Evolutionary conservation across 1,140 invertebrate species (phyloP).

Genomic region (Paracyclopina nana): DNA sequence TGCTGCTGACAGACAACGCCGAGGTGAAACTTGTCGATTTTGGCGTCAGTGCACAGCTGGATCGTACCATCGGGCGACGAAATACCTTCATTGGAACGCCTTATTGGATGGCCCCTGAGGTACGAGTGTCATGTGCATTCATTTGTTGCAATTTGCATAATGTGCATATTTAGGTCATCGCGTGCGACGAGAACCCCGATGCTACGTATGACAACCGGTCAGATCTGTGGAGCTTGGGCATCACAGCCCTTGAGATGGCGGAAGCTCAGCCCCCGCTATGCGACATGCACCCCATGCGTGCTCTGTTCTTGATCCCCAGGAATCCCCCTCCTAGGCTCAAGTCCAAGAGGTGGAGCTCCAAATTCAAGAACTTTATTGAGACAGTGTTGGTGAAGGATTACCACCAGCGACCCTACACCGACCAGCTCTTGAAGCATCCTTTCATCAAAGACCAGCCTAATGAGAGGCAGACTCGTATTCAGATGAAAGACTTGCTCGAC

Average conservation of each 20-base stretch:
- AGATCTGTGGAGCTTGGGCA: constrained; percentile 91
- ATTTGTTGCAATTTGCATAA: no score
- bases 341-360: constrained; percentile 95
- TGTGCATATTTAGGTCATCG: constrained; percentile 72
- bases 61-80: constrained; percentile 89
- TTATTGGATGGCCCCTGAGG: constrained; percentile 88
- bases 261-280: constrained; percentile 95
- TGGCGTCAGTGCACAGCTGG: constrained; percentile 96
- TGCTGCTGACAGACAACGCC: constrained; percentile 94
- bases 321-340: constrained; percentile 91
- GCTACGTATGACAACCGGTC: constrained; percentile 98
- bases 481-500: constrained; percentile 98
- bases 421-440: constrained; percentile 86
- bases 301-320: constrained; percentile 91
- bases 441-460: constrained; percentile 96
- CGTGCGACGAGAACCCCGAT: constrained; percentile 98
- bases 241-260: constrained; percentile 98
- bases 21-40: constrained; percentile 85
- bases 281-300: constrained; percentile 98
- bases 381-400: constrained; percentile 49
- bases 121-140: no score
- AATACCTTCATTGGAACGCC: constrained; percentile 99
- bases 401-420: constrained; percentile 90
- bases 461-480: constrained; percentile 77
- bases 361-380: constrained; percentile 62